Evolutionary conservation across 2,888 invertebrate species (phyloP).

Genomic region (Epiblema foenella): DNA sequence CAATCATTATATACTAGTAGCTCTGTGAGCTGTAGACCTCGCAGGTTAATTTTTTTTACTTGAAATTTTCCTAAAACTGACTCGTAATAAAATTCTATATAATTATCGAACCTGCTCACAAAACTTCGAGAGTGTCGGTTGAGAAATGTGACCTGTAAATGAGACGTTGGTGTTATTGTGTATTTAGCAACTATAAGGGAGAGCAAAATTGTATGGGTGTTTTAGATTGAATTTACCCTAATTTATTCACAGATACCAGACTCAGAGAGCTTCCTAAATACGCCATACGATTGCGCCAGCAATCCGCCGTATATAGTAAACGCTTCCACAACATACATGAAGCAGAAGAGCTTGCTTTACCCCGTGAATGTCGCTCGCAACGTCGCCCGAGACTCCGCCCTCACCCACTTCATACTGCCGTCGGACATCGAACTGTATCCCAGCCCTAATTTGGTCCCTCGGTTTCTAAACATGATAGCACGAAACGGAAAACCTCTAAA

Average conservation of each 20-base stretch:
- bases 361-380: conserved; percentile 96
- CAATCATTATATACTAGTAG: too few species aligned
- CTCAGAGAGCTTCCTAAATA: conserved; percentile 85
- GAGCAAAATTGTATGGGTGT: neutral
- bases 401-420: conserved; percentile 92
- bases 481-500: conserved; percentile 88
- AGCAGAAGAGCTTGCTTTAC: conserved; percentile 91
- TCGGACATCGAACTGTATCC: conserved; percentile 97
- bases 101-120: too few species aligned
- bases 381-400: conserved; percentile 92
- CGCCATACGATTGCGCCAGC: conserved; percentile 89
- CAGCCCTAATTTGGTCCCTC: conserved; percentile 90
- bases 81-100: too few species aligned
- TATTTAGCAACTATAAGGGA: too few species aligned
- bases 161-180: too few species aligned
- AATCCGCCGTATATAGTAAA: conserved; percentile 88
- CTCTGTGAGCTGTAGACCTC: too few species aligned
- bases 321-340: conserved; percentile 89
- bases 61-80: too few species aligned
- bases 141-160: too few species aligned
- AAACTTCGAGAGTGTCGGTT: too few species aligned
- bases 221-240: neutral
- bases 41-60: too few species aligned
- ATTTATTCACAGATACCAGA: conserved; percentile 87
- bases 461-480: conserved; percentile 94